Percentiles rank a stretch among this genome's conserved stretches.
phyloP scores from a whole-genome alignment of 2,888 invertebrate genomes.

The Hipparchia semele region DNA sequence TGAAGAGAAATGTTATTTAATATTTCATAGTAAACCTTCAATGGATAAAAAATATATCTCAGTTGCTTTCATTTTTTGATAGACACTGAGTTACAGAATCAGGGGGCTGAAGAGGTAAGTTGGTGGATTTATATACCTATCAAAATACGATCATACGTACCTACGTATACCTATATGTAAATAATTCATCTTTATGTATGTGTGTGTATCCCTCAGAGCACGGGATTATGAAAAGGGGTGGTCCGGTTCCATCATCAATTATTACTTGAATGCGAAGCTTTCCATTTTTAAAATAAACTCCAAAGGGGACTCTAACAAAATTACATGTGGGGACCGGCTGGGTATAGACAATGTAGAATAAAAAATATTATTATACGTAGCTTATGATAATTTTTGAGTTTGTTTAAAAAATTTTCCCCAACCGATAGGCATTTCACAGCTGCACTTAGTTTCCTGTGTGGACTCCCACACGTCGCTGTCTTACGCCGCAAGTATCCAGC shows the following conservation, averaged over 20 bases:
- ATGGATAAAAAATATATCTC: no score
- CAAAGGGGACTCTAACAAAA: slow-evolving; percentile 66
- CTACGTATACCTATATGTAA: slow-evolving; percentile 6
- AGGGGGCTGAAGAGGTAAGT: no score
- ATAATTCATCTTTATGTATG: slow-evolving; percentile 6
- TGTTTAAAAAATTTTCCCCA: not conserved
- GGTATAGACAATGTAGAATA: slow-evolving; percentile 11
- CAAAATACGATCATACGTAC: not conserved
- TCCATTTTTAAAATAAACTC: slow-evolving; percentile 79
- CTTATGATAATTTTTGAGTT: not conserved
- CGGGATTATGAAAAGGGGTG: slow-evolving; percentile 69
- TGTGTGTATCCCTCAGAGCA: slow-evolving; percentile 43
- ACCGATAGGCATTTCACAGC: not conserved
- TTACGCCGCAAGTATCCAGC: no score
- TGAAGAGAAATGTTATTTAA: no score
- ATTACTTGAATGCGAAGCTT: slow-evolving; percentile 70
- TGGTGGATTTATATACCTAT: not conserved
- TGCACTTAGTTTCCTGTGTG: no score
- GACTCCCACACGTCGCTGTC: no score
- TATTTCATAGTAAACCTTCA: no score
- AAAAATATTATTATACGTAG: not conserved
- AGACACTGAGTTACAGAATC: no score
- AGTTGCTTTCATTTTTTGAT: no score
- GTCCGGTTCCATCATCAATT: slow-evolving; percentile 72
- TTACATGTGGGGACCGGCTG: slow-evolving; percentile 53